Evolutionary conservation across 2,888 invertebrate species (phyloP), one percentile per base, ranked within the genome.

Genomic region (Eupithecia pulchellata): DNA sequence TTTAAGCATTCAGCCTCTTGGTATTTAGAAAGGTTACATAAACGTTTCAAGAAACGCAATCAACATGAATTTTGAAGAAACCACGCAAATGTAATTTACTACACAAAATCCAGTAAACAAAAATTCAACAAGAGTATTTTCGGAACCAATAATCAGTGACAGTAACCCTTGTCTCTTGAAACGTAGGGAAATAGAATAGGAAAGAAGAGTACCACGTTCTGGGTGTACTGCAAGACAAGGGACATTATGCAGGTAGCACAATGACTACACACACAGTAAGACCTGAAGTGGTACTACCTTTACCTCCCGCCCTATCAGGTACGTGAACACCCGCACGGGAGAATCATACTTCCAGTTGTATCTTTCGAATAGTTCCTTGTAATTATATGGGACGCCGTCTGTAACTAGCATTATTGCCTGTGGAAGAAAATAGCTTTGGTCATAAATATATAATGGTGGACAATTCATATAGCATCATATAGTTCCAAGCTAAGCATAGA

Each of bases 401-500:
- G 99, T 99, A 80, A 99, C 97, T 79, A 99, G 93, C 99, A 99
- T 99, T 83, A 99, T 99, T 36, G 99, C 99, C 94, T 99, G 97
- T 6, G 85, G 11, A 66, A 1, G 27, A 64, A 63, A 63, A 58
- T 34, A 14, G 27, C 20, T 34, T 29, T 47, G 42, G 36, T 34
- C 1, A 64, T 52, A 1, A 57, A 0, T 55, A 6, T 55, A 14
- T 27, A 27, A 27, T 27, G 9, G n/a, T 47, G n/a, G n/a, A n/a
- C n/a, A n/a, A n/a, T n/a, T n/a, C n/a, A n/a, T n/a, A n/a, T n/a
- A n/a, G n/a, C n/a, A n/a, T n/a, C n/a, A n/a, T n/a, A n/a, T n/a
- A n/a, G n/a, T n/a, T n/a, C n/a, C n/a, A n/a, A n/a, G n/a, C n/a
- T n/a, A n/a, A n/a, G n/a, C n/a, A n/a, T n/a, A n/a, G n/a, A n/a